These are phyloP conservation scores for Mythimna pallens DNA, from an alignment of 2,888 invertebrate genomes.

Conservation along the genomic window DNA sequence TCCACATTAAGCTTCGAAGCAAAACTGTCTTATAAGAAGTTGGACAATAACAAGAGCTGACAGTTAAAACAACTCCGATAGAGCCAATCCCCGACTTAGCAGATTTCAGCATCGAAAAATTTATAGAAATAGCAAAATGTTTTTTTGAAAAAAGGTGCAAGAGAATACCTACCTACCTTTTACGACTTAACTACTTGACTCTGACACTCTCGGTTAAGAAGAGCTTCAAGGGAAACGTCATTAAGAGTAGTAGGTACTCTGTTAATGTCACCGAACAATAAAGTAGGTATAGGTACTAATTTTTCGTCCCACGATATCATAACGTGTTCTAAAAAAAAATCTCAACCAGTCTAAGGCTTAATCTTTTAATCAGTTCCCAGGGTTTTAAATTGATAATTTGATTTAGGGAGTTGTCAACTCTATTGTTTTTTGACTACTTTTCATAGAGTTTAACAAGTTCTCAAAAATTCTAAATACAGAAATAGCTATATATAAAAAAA, in stretches of 20 bases:
- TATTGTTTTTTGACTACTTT: not conserved
- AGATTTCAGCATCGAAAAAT: not conserved
- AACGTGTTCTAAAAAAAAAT: not conserved
- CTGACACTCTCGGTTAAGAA: not conserved
- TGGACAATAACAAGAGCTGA: not conserved
- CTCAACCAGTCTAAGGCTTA: not conserved
- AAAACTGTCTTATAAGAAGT: not conserved
- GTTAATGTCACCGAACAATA: not conserved
- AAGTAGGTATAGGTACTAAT: not conserved
- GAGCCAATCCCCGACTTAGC: not conserved
- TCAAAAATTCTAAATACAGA: not conserved
- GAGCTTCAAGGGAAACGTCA: not conserved
- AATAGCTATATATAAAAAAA: not conserved
- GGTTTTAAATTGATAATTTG: not conserved
- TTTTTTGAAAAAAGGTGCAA: not conserved
- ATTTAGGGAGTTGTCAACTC: not conserved
- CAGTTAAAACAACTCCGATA: slow-evolving; percentile 1
- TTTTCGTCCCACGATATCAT: not conserved
- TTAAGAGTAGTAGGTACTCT: not conserved
- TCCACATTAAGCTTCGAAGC: too few species aligned
- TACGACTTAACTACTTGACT: not conserved
- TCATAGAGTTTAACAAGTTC: not conserved
- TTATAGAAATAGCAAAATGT: not conserved
- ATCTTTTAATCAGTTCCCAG: not conserved
- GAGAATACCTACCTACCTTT: not conserved